These are phyloP conservation scores for Suncus etruscus DNA, from an alignment of 2,113 vertebrate genomes.

Conservation along the genomic window DNA sequence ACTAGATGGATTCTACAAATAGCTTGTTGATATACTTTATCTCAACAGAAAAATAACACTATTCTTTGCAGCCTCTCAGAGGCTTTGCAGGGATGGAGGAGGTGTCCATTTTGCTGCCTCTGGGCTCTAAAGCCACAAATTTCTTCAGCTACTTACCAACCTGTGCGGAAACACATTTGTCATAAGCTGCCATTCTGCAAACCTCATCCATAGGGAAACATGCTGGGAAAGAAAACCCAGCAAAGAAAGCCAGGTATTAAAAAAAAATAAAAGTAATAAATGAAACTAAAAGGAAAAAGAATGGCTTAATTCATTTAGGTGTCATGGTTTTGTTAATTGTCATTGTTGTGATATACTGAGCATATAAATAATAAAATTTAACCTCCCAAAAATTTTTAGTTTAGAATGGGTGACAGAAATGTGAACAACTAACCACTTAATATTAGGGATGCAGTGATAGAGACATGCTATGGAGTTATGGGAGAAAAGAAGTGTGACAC, in stretches of 20 bases:
- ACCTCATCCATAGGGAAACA: not conserved
- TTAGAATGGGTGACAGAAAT: conserved; percentile 1
- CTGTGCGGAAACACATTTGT: not conserved
- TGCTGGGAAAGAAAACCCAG: conserved; percentile 17
- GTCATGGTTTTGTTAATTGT: conserved; percentile 61
- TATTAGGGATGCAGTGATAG: not conserved
- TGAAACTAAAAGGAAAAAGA: conserved; percentile 15
- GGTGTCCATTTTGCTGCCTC: not conserved
- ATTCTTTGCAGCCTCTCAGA: not conserved
- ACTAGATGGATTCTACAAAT: conserved; percentile 19
- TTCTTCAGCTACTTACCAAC: conserved; percentile 53
- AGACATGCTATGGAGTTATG: not conserved
- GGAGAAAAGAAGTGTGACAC: not conserved
- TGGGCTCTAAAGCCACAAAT: not conserved
- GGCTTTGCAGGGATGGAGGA: not conserved
- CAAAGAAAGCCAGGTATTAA: not conserved
- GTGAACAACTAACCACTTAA: not conserved
- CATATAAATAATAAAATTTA: conserved; percentile 43
- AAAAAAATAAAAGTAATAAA: conserved; percentile 5
- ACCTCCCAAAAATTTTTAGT: not conserved
- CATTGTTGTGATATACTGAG: not conserved
- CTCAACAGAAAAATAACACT: not conserved
- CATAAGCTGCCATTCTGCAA: conserved; percentile 25
- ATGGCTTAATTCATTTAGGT: conserved; percentile 35
- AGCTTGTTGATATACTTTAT: not conserved